Evolutionary conservation across 2,113 vertebrate species (phyloP).

Genomic region (Thryonomys swinderianus): DNA sequence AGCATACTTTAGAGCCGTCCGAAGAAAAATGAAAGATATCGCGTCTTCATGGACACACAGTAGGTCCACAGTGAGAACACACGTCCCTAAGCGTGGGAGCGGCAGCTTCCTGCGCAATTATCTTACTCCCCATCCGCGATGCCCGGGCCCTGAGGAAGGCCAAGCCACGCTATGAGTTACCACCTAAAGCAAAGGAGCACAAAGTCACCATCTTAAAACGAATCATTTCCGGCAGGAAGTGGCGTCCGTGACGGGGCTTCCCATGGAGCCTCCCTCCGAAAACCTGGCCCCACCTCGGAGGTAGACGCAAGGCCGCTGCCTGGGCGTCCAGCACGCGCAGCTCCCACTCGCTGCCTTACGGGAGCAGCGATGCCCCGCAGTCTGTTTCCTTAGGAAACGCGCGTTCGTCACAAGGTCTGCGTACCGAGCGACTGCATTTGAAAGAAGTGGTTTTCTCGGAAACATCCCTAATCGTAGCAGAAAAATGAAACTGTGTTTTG

Average conservation of each 20-base stretch:
- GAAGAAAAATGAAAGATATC: conserved; percentile 24
- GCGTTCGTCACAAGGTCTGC: conserved; percentile 50
- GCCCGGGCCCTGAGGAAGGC: conserved; percentile 16
- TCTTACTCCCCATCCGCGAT: neutral
- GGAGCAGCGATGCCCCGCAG: conserved; percentile 56
- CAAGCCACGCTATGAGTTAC: conserved; percentile 26
- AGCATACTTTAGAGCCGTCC: neutral
- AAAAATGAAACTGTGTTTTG: conserved; percentile 19
- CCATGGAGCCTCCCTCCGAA: conserved; percentile 30
- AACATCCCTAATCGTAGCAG: conserved; percentile 26
- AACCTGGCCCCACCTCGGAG: conserved; percentile 51
- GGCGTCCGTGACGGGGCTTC: too few relatives aligned
- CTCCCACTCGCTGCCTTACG: conserved; percentile 60
- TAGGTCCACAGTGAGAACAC: neutral
- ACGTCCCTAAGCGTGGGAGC: neutral
- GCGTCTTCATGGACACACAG: neutral
- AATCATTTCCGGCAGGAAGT: conserved; percentile 57
- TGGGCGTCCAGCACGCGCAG: conserved; percentile 48
- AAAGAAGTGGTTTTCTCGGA: conserved; percentile 42
- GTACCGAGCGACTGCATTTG: conserved; percentile 27
- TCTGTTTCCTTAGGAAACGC: conserved; percentile 52
- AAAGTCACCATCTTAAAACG: conserved; percentile 37
- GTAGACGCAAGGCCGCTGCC: conserved; percentile 37
- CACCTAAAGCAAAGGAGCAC: conserved; percentile 58
- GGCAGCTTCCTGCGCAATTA: neutral